A percentile compares a stretch with the other conserved stretches of the same genome.
phyloP scores from a whole-genome alignment of 2,888 invertebrate genomes.

The Coleophora deauratella region DNA sequence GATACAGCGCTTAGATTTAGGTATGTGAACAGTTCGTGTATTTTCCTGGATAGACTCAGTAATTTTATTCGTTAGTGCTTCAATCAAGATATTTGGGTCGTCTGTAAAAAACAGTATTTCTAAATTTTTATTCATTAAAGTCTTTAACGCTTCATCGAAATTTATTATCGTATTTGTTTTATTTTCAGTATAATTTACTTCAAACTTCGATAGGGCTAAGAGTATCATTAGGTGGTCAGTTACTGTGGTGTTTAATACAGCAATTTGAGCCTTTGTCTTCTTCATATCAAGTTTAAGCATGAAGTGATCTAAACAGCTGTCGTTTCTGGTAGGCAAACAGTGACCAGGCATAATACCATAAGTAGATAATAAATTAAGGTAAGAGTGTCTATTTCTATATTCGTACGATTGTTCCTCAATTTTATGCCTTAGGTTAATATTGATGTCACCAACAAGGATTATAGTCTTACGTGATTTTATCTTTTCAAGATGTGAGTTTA shows the following conservation, averaged over 20 bases:
- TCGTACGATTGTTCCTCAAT: neutral
- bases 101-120: neutral
- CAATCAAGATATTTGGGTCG: neutral
- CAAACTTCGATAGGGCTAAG: neutral
- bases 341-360: constrained; percentile 8
- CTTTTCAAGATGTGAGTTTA: constrained; percentile 2
- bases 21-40: neutral
- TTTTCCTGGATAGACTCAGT: neutral
- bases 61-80: neutral
- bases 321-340: constrained; percentile 5
- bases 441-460: constrained; percentile 8
- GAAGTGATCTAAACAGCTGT: constrained; percentile 8
- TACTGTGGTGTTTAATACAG: constrained; percentile 5
- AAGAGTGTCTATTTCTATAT: neutral
- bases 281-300: constrained; percentile 6
- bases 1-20: constrained; percentile 1
- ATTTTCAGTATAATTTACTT: neutral
- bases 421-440: constrained; percentile 1
- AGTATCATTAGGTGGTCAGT: constrained; percentile 8
- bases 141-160: neutral
- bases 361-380: neutral
- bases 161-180: neutral
- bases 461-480: constrained; percentile 1
- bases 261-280: neutral
- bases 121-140: neutral